These are phyloP conservation scores for Apis florea DNA, from an alignment of 1,140 invertebrate species.

Conservation along the genomic window DNA sequence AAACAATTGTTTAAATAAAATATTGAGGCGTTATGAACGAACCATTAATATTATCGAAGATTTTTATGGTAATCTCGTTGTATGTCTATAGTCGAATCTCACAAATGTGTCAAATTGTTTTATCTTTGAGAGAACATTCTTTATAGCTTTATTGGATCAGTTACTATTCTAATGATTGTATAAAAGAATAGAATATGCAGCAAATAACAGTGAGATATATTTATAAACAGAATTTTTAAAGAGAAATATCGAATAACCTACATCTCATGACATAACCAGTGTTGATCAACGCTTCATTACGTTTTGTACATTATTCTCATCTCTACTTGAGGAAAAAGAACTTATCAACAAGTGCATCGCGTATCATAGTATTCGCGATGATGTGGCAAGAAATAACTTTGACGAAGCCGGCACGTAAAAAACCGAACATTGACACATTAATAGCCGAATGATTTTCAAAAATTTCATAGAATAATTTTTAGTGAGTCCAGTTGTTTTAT, in stretches of 20 bases:
- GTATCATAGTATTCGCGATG: slow-evolving; percentile 37
- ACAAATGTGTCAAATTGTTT: slow-evolving; percentile 34
- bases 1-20: neutral
- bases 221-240: slow-evolving; percentile 32
- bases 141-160: neutral
- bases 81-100: slow-evolving; percentile 7
- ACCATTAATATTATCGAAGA: slow-evolving; percentile 33
- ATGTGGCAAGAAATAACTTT: slow-evolving; percentile 39
- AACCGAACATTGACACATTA: slow-evolving; percentile 37
- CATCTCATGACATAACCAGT: slow-evolving; percentile 46
- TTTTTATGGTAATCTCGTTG: slow-evolving; percentile 9
- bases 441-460: slow-evolving; percentile 47
- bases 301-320: slow-evolving; percentile 6
- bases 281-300: slow-evolving; percentile 23
- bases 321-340: too few species aligned
- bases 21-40: slow-evolving; percentile 9
- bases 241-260: slow-evolving; percentile 43
- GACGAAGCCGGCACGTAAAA: slow-evolving; percentile 46
- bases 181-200: neutral
- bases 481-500: neutral
- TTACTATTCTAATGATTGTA: neutral
- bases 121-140: neutral
- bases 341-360: neutral
- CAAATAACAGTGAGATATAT: slow-evolving; percentile 20
- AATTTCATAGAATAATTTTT: slow-evolving; percentile 28